Conservation (phyloP, 2,113 vertebrate species). For the Zeus faber region DNA sequence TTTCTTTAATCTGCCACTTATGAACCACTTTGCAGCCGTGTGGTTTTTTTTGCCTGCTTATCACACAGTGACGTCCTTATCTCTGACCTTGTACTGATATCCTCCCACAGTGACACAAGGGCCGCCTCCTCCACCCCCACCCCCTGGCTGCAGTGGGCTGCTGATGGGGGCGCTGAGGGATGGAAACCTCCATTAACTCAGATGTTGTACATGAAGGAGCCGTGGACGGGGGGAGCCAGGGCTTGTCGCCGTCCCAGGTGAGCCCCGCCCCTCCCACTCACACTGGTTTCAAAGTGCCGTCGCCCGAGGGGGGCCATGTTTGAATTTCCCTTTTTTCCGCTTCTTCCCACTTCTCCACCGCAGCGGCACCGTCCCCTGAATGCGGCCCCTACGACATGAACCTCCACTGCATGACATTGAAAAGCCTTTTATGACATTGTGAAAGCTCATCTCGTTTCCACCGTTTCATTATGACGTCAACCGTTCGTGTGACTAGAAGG, state of each 20-base stretch:
- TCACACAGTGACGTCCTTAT: constrained; percentile 50
- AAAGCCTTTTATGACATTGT: too few relatives aligned
- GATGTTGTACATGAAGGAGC: constrained; percentile 79
- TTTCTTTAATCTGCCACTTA: too few relatives aligned
- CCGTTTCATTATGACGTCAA: too few relatives aligned
- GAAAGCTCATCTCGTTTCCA: too few relatives aligned
- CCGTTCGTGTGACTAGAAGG: too few relatives aligned
- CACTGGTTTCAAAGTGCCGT: constrained; percentile 59
- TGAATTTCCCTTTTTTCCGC: too few relatives aligned
- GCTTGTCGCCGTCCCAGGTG: constrained; percentile 38
- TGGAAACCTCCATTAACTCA: constrained; percentile 82
- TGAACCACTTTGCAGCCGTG: constrained; percentile 15
- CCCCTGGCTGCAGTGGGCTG: constrained; percentile 71
- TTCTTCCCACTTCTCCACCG: too few relatives aligned
- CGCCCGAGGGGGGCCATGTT: constrained; percentile 28
- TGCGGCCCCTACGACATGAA: too few relatives aligned
- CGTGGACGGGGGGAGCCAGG: constrained; percentile 77
- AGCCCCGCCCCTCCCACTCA: constrained; percentile 57
- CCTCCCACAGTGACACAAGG: constrained; percentile 53
- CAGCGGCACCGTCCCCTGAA: too few relatives aligned
- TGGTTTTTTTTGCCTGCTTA: constrained; percentile 48
- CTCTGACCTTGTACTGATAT: constrained; percentile 73
- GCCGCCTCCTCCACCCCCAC: constrained; percentile 14
- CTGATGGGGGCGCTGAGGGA: constrained; percentile 82
- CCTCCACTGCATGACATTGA: too few relatives aligned